These are phyloP conservation scores for Gila robusta DNA, from an alignment of 2,797 vertebrate genomes.

Conservation along the genomic window DNA sequence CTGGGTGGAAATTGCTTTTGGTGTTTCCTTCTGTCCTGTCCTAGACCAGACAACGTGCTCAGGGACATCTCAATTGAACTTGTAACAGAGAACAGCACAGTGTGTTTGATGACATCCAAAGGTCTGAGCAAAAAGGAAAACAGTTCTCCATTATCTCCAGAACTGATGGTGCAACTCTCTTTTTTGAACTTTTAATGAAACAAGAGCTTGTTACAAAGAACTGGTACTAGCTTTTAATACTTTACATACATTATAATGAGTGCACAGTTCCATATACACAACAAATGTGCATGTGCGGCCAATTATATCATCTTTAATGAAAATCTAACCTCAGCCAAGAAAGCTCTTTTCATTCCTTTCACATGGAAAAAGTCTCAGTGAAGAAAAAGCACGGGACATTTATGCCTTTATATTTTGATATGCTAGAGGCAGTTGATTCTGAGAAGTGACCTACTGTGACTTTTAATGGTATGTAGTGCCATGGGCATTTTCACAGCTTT, in stretches of 20 bases:
- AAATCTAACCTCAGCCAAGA: background rate
- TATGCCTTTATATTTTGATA: constrained; percentile 55
- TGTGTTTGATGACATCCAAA: constrained; percentile 25
- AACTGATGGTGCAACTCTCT: constrained; percentile 7
- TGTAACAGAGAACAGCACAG: constrained; percentile 11
- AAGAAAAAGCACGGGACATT: constrained; percentile 63
- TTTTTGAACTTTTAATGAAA: constrained; percentile 45
- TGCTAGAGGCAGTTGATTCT: constrained; percentile 69
- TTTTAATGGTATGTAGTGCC: constrained; percentile 72
- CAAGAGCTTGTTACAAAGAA: constrained; percentile 8
- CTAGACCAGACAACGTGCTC: constrained; percentile 41
- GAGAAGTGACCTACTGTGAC: constrained; percentile 72
- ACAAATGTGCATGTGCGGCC: background rate
- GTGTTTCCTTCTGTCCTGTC: constrained; percentile 56
- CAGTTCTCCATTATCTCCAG: constrained; percentile 31
- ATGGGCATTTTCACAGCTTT: constrained; percentile 34
- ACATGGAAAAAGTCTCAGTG: constrained; percentile 54
- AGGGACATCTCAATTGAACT: constrained; percentile 34
- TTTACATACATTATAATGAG: constrained; percentile 43
- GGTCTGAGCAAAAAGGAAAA: constrained; percentile 14
- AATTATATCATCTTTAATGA: constrained; percentile 30
- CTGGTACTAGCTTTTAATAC: constrained; percentile 23
- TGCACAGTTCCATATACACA: background rate
- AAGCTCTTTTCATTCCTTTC: constrained; percentile 55
- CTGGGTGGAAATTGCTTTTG: constrained; percentile 61